A percentile compares a stretch with the other conserved stretches of the same genome.
Evolutionary conservation across 2,797 vertebrate genomes (phyloP).

Genomic region (Vireo griseus): DNA sequence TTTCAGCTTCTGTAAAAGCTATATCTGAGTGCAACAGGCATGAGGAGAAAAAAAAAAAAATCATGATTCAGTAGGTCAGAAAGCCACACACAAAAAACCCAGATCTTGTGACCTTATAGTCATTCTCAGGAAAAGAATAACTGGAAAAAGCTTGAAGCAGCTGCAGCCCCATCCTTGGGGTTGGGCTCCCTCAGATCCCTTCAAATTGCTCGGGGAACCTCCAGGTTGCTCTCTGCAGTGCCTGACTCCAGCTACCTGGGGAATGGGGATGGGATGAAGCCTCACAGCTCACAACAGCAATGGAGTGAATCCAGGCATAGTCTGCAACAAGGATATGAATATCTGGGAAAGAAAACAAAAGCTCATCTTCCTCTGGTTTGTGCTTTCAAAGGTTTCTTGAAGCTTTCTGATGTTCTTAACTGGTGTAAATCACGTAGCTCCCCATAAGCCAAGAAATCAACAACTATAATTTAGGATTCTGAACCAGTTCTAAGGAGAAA

Average conservation of each 20-base stretch:
- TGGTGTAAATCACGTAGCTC: not conserved
- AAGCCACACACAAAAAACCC: not conserved
- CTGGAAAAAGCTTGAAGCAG: not conserved
- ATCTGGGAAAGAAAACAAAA: not conserved
- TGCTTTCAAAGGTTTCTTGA: not conserved
- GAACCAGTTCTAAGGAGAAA: not conserved
- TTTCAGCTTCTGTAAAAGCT: not conserved
- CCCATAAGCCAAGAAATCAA: not conserved
- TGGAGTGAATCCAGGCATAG: not conserved
- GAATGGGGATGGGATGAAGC: not conserved
- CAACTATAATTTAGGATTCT: not conserved
- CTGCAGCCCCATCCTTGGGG: not conserved
- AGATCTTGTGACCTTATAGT: not conserved
- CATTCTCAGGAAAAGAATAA: not conserved
- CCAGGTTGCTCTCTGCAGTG: rapidly evolving
- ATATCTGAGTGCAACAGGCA: not conserved
- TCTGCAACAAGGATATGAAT: not conserved
- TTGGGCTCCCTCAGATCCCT: not conserved
- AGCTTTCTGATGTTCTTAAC: not conserved
- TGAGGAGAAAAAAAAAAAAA: rapidly evolving
- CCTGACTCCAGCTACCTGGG: not conserved
- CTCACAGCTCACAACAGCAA: not conserved
- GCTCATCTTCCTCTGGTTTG: not conserved
- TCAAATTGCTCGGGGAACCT: rapidly evolving
- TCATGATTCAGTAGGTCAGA: not conserved